phyloP scores from a whole-genome alignment of 2,797 vertebrate species.

The Sphenopsis melanotis region DNA sequence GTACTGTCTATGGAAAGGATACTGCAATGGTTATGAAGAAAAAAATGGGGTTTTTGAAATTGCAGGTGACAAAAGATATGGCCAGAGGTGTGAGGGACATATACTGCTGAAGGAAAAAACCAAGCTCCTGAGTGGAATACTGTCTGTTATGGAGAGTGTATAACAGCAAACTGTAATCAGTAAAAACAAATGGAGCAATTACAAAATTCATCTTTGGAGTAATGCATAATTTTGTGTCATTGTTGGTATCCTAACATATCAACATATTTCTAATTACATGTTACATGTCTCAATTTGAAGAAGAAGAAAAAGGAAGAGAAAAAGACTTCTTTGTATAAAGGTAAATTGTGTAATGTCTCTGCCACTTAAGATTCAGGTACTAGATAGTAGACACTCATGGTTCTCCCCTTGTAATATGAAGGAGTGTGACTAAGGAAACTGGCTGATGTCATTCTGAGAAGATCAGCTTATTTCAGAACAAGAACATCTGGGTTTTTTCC shows the following conservation, averaged over 20 bases:
- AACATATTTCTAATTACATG: neutral
- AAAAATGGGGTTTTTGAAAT: neutral
- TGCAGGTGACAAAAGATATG: neutral
- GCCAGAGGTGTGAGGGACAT: neutral
- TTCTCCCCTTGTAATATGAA: neutral
- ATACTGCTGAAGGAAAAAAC: neutral
- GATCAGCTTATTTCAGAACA: neutral
- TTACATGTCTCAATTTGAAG: rapidly evolving
- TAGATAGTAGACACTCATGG: neutral
- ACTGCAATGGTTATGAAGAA: neutral
- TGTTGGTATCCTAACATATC: neutral
- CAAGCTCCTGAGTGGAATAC: neutral
- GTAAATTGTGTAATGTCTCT: neutral
- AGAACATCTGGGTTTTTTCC: rapidly evolving
- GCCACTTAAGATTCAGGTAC: neutral
- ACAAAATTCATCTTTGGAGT: rapidly evolving
- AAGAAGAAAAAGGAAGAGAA: neutral
- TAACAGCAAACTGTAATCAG: neutral
- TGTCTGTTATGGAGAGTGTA: neutral
- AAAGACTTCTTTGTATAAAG: neutral
- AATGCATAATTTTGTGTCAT: neutral
- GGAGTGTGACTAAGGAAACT: neutral
- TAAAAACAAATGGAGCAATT: neutral
- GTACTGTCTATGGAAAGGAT: neutral
- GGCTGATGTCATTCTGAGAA: neutral